Percentiles rank a stretch among this genome's conserved stretches.
phyloP scores from a whole-genome alignment of 1,140 invertebrate species.

The Dermatophagoides farinae region DNA sequence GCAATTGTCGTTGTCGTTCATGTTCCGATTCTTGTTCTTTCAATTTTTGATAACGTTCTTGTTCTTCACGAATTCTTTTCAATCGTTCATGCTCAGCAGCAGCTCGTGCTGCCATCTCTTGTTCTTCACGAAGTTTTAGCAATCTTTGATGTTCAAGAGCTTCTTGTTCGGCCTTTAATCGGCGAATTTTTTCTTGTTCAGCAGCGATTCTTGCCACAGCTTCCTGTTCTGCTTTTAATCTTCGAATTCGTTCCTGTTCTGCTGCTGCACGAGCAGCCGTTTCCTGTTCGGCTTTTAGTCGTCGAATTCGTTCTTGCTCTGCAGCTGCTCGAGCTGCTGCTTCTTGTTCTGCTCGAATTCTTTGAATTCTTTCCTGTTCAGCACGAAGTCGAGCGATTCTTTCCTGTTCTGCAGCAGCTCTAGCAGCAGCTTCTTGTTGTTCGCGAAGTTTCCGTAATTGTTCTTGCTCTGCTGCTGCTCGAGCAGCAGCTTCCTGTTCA shows the following conservation, averaged over 20 bases:
- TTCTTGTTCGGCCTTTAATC: constrained; percentile 9
- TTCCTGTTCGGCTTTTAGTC: constrained; percentile 1
- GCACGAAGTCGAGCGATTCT: background rate
- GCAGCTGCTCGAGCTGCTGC: constrained; percentile 7
- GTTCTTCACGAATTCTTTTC: background rate
- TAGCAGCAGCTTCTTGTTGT: background rate
- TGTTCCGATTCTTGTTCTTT: background rate
- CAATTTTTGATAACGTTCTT: constrained; percentile 1
- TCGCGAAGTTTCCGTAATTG: background rate
- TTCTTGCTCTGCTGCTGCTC: background rate
- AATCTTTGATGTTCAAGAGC: background rate
- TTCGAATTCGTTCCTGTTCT: constrained; percentile 6
- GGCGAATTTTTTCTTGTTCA: background rate
- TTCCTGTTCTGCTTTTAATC: background rate
- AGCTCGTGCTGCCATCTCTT: background rate
- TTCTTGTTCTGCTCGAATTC: constrained; percentile 5
- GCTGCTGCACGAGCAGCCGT: constrained; percentile 6
- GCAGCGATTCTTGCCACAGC: background rate
- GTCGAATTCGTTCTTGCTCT: background rate
- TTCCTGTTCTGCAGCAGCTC: constrained; percentile 5
- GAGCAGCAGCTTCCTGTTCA: background rate
- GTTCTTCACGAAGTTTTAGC: background rate
- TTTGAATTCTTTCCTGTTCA: background rate
- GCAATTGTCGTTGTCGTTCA: constrained; percentile 1
- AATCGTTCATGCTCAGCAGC: background rate